Base-by-base conservation (phyloP, 2,888 invertebrate genomes). In the Cryptosula pallasiana region DNA sequence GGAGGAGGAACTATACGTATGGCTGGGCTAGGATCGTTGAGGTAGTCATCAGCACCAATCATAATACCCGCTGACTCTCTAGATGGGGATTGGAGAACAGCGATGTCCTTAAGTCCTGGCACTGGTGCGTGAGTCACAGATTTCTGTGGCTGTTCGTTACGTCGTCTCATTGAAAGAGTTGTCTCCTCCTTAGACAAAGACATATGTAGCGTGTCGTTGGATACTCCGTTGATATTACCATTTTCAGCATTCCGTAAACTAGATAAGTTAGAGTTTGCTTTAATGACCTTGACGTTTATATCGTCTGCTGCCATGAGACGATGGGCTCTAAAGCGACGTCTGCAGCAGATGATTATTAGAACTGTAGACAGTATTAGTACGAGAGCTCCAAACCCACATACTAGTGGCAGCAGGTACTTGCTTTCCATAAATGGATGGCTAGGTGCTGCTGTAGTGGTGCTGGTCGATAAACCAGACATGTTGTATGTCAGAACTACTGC, bases 101-200 rank as follows among this genome's bases (percentile, higher is more conserved):
- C 16, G 9, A 63, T 63, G n/a, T 63, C 27, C 5, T 29, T 9
- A 13, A 63, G 34, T n/a, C 63, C 63, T 3, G 63, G 63, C 25
- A 63, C 63, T 25, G 63, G 63, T 3, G 63, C 63, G 32, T 63
- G 63, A 63, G 27, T 63, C 32, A 63, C 32, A 32, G 32, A 63
- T n/a, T 63, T 63, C 34, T 63, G 63, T 9, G 63, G 63, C 32
- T 63, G 63, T 27, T 63, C 63, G 32, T 63, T 63, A 16, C 9
- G 20, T 32, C 63, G 27, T 32, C 63, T 32, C 9, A 63, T 5
- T 9, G 63, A 63, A 9, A 63, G n/a, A 27, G 29, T 32, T 25
- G 1, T 32, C 3, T 63, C 63, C n/a, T 63, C 63, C 3, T 63
- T 63, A 13, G 9, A 16, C n/a, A 32, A 29, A 1, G 63, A 63